Evolutionary conservation across 2,113 vertebrate genomes (phyloP).

Genomic region (Protobothrops mucrosquamatus): DNA sequence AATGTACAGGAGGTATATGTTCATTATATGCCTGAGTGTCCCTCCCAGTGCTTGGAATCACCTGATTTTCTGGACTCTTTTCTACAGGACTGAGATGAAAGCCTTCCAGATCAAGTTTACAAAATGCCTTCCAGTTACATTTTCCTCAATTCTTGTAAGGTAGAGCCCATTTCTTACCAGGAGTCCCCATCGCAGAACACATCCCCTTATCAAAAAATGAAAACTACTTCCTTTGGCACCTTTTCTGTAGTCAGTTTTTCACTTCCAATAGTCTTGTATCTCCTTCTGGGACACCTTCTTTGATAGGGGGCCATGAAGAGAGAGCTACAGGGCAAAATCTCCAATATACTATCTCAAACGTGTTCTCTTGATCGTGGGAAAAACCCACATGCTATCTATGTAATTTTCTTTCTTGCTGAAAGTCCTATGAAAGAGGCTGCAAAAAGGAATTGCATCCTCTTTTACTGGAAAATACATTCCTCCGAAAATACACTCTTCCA

Average conservation of each 20-base stretch:
- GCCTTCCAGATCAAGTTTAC: background rate
- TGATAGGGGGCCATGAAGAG: background rate
- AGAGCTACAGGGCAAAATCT: background rate
- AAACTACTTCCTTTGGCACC: background rate
- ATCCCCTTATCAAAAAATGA: background rate
- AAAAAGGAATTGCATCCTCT: background rate
- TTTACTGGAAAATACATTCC: background rate
- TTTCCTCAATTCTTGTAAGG: background rate
- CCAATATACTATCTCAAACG: background rate
- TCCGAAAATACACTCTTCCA: background rate
- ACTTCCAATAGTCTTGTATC: background rate
- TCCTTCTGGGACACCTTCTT: background rate
- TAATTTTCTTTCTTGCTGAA: background rate
- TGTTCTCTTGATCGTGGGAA: background rate
- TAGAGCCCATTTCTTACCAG: background rate
- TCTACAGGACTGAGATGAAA: background rate
- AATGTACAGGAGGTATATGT: background rate
- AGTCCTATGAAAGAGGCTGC: background rate
- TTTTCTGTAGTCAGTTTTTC: background rate
- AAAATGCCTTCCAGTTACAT: background rate
- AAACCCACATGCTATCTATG: background rate
- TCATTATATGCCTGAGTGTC: background rate
- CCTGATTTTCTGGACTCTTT: background rate
- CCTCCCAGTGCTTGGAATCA: background rate
- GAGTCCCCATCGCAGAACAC: background rate